Percentiles rank a stretch among this genome's conserved stretches.
phyloP scores from a whole-genome alignment of 2,888 invertebrate genomes.

The Spisula subtruncata region DNA sequence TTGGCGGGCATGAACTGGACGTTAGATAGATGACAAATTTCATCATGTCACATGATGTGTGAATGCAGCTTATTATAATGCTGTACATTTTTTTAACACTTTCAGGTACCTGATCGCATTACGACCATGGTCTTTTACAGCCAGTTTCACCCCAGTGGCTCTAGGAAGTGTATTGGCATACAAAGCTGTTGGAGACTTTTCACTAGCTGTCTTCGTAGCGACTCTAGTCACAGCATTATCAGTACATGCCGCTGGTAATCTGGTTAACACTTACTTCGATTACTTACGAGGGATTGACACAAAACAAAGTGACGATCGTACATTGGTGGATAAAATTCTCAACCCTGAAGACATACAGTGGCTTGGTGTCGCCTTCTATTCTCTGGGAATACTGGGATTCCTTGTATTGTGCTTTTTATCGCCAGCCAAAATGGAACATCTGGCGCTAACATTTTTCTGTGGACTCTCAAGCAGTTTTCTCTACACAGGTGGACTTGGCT shows the following conservation, averaged over 20 bases:
- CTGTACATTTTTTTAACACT: slow-evolving; percentile 24
- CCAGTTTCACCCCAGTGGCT: slow-evolving; percentile 96
- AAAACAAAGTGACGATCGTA: slow-evolving; percentile 94
- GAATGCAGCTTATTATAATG: too few species aligned
- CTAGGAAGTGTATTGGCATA: slow-evolving; percentile 96
- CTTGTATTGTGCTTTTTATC: slow-evolving; percentile 93
- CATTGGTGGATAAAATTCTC: slow-evolving; percentile 96
- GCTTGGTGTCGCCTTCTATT: slow-evolving; percentile 95
- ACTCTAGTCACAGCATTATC: slow-evolving; percentile 95
- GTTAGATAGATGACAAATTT: too few species aligned
- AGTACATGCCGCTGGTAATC: slow-evolving; percentile 96
- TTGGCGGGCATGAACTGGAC: too few species aligned
- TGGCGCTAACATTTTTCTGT: slow-evolving; percentile 97
- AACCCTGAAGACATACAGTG: slow-evolving; percentile 95
- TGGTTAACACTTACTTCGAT: slow-evolving; percentile 98
- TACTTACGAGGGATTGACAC: slow-evolving; percentile 97
- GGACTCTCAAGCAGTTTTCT: slow-evolving; percentile 97
- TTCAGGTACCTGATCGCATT: slow-evolving; percentile 90
- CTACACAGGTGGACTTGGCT: slow-evolving; percentile 98
- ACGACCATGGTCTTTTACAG: slow-evolving; percentile 97
- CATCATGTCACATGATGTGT: too few species aligned
- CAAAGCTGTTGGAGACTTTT: slow-evolving; percentile 92
- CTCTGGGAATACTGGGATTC: slow-evolving; percentile 95
- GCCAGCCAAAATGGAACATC: slow-evolving; percentile 97
- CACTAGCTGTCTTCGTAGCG: slow-evolving; percentile 91